A percentile compares a stretch with the other conserved stretches of the same genome.
These are phyloP conservation scores for Rhea pennata DNA, from an alignment of 2,113 vertebrate genomes.

Conservation along the genomic window DNA sequence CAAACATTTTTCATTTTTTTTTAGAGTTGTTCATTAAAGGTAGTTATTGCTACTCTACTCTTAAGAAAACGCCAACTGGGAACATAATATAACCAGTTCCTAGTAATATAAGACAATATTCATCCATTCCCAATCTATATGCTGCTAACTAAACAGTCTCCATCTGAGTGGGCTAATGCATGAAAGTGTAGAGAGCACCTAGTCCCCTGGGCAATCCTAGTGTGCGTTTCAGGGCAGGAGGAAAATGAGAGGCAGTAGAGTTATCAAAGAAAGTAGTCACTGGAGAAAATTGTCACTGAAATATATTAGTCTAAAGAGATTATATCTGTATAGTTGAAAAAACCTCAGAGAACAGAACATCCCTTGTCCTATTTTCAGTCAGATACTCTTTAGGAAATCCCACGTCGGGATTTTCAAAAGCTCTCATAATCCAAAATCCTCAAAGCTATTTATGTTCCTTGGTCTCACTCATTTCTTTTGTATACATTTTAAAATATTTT, in stretches of 20 bases:
- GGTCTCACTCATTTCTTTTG: neutral
- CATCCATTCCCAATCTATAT: constrained; percentile 15
- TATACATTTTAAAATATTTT: neutral
- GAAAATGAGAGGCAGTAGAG: neutral
- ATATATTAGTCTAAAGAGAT: neutral
- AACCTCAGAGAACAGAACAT: neutral
- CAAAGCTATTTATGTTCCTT: neutral
- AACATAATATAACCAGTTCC: constrained; percentile 12
- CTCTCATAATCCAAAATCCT: neutral
- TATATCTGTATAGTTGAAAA: neutral
- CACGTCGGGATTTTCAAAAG: neutral
- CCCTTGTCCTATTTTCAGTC: neutral
- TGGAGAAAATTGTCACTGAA: neutral
- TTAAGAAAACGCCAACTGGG: constrained; percentile 54
- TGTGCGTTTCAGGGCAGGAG: neutral
- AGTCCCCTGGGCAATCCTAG: neutral
- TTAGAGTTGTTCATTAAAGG: constrained; percentile 57
- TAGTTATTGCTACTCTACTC: constrained; percentile 25
- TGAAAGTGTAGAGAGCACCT: constrained; percentile 7
- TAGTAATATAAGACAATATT: constrained; percentile 24
- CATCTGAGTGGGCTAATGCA: neutral
- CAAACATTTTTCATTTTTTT: constrained; percentile 63
- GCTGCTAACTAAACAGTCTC: constrained; percentile 16
- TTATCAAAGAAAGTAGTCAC: neutral
- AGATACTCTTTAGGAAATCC: neutral